Evolutionary conservation across 2,113 vertebrate genomes (phyloP).

Genomic region (Benitochromis conjunctus): DNA sequence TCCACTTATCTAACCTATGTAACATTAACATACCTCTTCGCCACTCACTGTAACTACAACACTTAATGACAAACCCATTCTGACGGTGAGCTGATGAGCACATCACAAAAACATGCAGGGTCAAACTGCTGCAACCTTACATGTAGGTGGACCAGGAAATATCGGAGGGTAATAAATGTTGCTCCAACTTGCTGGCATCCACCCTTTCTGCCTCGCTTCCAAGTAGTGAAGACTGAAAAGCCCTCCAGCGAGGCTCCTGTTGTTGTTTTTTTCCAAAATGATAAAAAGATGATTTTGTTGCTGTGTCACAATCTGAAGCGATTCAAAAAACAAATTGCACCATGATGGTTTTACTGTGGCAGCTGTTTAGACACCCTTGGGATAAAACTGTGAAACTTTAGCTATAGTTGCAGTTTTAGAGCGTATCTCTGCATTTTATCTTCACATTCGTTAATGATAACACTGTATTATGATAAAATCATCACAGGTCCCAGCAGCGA

Average conservation of each 20-base stretch:
- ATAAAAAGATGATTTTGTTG: background rate
- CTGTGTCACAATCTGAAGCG: background rate
- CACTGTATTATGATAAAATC: background rate
- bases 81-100: background rate
- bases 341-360: background rate
- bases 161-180: background rate
- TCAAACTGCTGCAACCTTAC: background rate
- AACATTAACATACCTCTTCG: background rate
- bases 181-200: conserved; percentile 39
- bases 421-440: background rate
- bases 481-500: background rate
- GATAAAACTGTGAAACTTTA: background rate
- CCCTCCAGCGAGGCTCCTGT: background rate
- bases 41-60: background rate
- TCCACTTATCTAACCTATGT: background rate
- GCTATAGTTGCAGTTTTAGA: background rate
- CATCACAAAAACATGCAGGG: background rate
- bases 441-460: background rate
- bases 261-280: background rate
- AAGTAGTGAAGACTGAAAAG: conserved; percentile 1
- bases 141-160: conserved; percentile 24
- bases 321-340: background rate
- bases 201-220: conserved; percentile 8
- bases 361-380: background rate
- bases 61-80: background rate